Evolutionary conservation across 2,888 invertebrate species (phyloP).

Genomic region (Apamea epomidion): DNA sequence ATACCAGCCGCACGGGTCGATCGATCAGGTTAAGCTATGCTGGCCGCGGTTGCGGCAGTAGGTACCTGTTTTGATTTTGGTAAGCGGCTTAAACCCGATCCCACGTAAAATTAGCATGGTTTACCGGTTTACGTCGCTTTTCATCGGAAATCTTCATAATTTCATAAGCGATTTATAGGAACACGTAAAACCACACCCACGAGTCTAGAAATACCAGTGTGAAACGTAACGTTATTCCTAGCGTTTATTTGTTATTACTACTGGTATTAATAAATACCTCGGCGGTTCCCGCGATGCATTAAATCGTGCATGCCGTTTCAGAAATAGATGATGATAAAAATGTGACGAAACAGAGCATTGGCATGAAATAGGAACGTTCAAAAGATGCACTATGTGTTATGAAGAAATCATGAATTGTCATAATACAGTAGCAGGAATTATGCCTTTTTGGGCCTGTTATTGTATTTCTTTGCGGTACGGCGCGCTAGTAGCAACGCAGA

Average conservation of each 20-base stretch:
- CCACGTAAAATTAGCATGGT: background rate
- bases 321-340: constrained; percentile 54
- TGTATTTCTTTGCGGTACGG: too few species aligned
- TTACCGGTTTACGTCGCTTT: constrained; percentile 17
- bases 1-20: too few species aligned
- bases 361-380: background rate
- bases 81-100: background rate
- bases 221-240: background rate
- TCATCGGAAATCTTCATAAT: background rate
- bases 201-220: constrained; percentile 18
- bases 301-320: constrained; percentile 41
- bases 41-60: background rate
- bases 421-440: background rate
- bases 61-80: constrained; percentile 8
- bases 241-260: constrained; percentile 38
- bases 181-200: constrained; percentile 21
- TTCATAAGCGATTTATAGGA: constrained; percentile 15
- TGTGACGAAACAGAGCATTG: constrained; percentile 7
- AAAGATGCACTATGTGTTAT: background rate
- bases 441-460: too few species aligned
- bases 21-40: too few species aligned
- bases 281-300: constrained; percentile 42
- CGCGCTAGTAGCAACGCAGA: too few species aligned
- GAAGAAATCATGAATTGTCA: background rate
- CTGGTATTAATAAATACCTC: constrained; percentile 45